phyloP scores from a whole-genome alignment of 2,113 vertebrate species.

The Myotis brandtii region DNA sequence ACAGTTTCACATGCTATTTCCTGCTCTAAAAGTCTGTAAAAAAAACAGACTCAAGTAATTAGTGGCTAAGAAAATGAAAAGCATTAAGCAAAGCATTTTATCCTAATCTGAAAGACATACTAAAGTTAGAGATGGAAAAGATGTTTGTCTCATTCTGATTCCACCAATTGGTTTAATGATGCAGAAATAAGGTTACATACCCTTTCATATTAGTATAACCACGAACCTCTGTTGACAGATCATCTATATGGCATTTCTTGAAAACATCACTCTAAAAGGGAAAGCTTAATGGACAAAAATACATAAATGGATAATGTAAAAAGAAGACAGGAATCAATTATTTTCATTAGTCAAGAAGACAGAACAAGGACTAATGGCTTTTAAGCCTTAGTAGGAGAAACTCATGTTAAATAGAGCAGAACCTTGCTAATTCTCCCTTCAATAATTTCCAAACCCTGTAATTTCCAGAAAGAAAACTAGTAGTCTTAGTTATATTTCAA shows the following conservation, averaged over 20 bases:
- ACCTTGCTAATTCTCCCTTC: conserved; percentile 57
- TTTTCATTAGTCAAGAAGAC: conserved; percentile 66
- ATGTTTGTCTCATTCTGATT: conserved; percentile 57
- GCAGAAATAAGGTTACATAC: conserved; percentile 57
- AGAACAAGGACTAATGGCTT: conserved; percentile 55
- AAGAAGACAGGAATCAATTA: conserved; percentile 67
- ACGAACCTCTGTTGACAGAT: conserved; percentile 16
- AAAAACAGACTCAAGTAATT: conserved; percentile 41
- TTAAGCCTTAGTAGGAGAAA: conserved; percentile 52
- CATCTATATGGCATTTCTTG: conserved; percentile 51
- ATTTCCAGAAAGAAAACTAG: conserved; percentile 58
- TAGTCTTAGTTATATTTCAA: conserved; percentile 42
- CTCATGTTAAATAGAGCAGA: conserved; percentile 62
- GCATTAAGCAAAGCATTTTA: conserved; percentile 32
- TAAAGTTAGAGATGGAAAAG: conserved; percentile 20
- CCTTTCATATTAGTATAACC: background rate
- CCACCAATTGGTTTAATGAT: conserved; percentile 8
- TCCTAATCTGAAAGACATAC: background rate
- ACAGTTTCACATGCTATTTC: background rate
- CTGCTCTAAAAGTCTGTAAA: conserved; percentile 30
- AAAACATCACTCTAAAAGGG: conserved; percentile 53
- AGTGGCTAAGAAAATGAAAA: background rate
- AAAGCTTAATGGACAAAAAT: conserved; percentile 69
- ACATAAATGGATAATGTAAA: conserved; percentile 56
- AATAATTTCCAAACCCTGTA: conserved; percentile 43